Conservation (phyloP, 2,113 vertebrate genomes). For the Crocuta crocuta region DNA sequence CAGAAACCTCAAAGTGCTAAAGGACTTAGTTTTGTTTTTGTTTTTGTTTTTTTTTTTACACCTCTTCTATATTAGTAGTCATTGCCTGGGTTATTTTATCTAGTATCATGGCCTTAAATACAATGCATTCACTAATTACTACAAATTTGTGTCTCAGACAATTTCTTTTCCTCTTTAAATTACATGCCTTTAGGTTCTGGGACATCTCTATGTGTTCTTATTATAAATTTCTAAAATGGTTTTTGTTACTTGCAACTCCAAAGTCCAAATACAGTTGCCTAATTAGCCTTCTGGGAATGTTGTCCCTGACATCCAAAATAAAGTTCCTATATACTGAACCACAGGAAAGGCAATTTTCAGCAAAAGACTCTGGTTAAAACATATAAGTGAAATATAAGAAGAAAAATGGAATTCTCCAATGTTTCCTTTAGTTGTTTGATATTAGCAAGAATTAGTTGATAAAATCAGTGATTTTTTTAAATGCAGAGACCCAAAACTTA, state of each 20-base stretch:
- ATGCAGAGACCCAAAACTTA: neutral
- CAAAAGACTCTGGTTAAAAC: neutral
- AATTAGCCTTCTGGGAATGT: neutral
- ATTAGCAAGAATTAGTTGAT: neutral
- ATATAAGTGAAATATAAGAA: neutral
- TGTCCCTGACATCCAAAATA: neutral
- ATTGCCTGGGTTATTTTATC: neutral
- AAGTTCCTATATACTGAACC: neutral
- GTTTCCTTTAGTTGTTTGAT: neutral
- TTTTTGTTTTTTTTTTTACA: too few relatives aligned
- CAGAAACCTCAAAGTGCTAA: neutral
- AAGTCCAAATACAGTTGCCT: neutral
- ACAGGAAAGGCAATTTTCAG: neutral
- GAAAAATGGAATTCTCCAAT: neutral
- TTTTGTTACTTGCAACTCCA: neutral
- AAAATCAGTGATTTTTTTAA: neutral
- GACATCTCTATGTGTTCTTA: neutral
- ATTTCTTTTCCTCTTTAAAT: neutral
- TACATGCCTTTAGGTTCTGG: neutral
- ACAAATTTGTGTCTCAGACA: neutral
- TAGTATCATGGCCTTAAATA: neutral
- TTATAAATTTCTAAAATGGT: neutral
- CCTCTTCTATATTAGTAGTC: neutral
- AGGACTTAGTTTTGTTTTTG: neutral
- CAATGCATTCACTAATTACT: neutral